Conservation (phyloP, 2,888 invertebrate genomes). For the Lasioglossum zephyrum region DNA sequence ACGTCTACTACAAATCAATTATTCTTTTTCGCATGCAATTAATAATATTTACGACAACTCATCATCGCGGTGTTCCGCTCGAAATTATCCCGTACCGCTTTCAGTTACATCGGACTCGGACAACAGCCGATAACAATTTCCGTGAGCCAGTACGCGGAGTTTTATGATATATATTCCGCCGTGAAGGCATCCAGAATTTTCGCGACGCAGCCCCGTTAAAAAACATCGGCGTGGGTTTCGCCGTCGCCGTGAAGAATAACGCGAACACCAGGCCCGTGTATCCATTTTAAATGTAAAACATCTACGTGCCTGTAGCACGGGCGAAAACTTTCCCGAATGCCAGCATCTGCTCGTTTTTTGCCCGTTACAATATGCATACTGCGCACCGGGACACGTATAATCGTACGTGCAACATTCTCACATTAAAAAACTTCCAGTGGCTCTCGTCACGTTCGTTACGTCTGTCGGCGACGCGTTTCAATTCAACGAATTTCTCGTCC, state of each 20-base stretch:
- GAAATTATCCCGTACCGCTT: background rate
- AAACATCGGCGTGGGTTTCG: conserved; percentile 11
- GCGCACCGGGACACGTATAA: conserved; percentile 65
- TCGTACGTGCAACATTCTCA: conserved; percentile 70
- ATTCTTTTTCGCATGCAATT: background rate
- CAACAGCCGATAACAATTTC: background rate
- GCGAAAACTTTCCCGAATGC: conserved; percentile 60
- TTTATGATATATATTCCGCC: conserved; percentile 52
- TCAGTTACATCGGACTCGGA: background rate
- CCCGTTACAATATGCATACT: conserved; percentile 67
- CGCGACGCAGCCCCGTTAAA: conserved; percentile 17
- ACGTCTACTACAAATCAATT: background rate
- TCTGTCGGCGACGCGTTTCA: conserved; percentile 32
- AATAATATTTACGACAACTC: background rate
- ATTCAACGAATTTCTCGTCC: conserved; percentile 54
- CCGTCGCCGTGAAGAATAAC: conserved; percentile 50
- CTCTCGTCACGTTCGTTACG: conserved; percentile 61
- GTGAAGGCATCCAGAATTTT: conserved; percentile 48
- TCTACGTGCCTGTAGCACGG: conserved; percentile 50
- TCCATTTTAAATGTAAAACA: conserved; percentile 65
- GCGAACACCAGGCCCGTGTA: conserved; percentile 47
- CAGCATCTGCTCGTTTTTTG: conserved; percentile 65
- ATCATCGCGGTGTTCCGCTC: background rate
- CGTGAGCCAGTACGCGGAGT: conserved; percentile 17
- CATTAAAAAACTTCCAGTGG: conserved; percentile 69